Evolutionary conservation across 1,140 invertebrate genomes (phyloP).

Genomic region (Trachymyrmex cornetzi): DNA sequence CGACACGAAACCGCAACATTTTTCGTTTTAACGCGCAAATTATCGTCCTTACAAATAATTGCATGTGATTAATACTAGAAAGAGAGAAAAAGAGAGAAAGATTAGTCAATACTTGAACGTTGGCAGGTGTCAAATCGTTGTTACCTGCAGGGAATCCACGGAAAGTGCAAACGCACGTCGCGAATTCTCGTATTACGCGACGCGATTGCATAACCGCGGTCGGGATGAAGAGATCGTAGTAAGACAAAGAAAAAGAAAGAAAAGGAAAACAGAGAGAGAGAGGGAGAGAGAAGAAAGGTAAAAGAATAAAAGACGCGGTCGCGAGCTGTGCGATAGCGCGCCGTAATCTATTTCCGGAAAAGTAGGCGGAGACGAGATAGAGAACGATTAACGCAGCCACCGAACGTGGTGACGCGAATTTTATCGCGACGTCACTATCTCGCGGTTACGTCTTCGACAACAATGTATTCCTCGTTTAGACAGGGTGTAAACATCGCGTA

Average conservation of each 20-base stretch:
- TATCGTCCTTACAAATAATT: slow-evolving; percentile 13
- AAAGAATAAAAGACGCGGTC: background rate
- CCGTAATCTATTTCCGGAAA: slow-evolving; percentile 32
- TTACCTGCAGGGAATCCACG: background rate
- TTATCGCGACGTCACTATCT: slow-evolving; percentile 4
- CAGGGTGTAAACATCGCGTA: slow-evolving; percentile 51
- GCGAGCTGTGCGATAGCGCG: background rate
- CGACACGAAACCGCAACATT: background rate
- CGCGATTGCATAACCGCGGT: slow-evolving; percentile 15
- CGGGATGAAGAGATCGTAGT: slow-evolving; percentile 23
- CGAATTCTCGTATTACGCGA: slow-evolving; percentile 38
- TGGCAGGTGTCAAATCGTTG: slow-evolving; percentile 21
- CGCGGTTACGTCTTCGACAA: slow-evolving; percentile 35
- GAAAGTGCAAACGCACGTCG: slow-evolving; percentile 39
- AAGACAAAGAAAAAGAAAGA: too few relatives aligned
- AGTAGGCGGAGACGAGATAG: background rate
- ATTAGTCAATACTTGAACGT: slow-evolving; percentile 16
- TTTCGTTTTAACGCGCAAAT: slow-evolving; percentile 19
- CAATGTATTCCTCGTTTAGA: slow-evolving; percentile 46
- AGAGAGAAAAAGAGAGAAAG: background rate
- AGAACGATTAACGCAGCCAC: slow-evolving; percentile 7
- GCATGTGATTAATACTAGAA: background rate
- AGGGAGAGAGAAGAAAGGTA: background rate
- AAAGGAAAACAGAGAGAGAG: background rate
- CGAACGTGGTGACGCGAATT: background rate